Evolutionary conservation across 2,113 vertebrate species (phyloP).

Genomic region (Terrapene triunguis): DNA sequence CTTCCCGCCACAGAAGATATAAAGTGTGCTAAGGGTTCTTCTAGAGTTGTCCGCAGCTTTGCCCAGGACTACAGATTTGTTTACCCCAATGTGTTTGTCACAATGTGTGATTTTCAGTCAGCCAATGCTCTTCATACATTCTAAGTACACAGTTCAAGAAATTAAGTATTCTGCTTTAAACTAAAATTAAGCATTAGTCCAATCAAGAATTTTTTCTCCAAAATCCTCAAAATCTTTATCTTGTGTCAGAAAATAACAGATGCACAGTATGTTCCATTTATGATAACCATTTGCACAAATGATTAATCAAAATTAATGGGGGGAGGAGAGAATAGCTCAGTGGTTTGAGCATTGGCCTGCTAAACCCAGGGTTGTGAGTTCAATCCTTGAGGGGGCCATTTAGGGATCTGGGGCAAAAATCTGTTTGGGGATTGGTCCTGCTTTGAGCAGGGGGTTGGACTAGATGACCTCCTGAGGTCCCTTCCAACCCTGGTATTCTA

Average conservation of each 20-base stretch:
- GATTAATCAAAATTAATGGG: background rate
- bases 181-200: background rate
- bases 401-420: no score
- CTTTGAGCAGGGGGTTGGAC: no score
- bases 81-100: background rate
- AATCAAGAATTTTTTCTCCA: background rate
- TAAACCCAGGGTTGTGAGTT: no score
- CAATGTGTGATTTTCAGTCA: background rate
- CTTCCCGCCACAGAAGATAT: background rate
- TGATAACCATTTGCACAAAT: background rate
- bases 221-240: background rate
- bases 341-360: no score
- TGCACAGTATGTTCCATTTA: background rate
- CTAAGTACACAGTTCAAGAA: background rate
- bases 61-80: background rate
- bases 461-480: no score
- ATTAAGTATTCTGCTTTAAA: background rate
- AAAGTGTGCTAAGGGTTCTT: background rate
- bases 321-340: no score
- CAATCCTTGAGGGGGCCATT: no score
- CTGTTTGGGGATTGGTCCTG: no score
- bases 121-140: background rate
- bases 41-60: background rate
- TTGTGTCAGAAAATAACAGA: background rate
- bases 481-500: no score